A percentile compares a stretch with the other conserved stretches of the same genome.
Conservation (phyloP, 2,113 vertebrate genomes). For the Heterotis niloticus region DNA sequence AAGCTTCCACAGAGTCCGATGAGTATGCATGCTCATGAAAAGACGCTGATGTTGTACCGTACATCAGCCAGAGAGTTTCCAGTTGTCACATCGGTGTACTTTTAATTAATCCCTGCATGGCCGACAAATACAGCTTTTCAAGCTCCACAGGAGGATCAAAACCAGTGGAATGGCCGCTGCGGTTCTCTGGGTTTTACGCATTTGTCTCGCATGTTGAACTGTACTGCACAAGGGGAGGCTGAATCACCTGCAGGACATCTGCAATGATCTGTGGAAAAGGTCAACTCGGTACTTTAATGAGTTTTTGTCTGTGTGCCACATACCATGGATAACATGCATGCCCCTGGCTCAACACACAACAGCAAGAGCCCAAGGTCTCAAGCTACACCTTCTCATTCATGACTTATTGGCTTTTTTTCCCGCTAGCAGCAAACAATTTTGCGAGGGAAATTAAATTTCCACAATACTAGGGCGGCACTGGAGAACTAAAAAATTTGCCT, state of each 20-base stretch:
- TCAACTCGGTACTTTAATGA: constrained; percentile 1
- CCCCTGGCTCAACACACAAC: not conserved
- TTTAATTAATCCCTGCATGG: too few relatives aligned
- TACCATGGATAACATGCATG: not conserved
- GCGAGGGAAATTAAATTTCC: not conserved
- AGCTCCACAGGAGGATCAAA: not conserved
- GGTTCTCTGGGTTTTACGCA: not conserved
- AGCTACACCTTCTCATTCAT: not conserved
- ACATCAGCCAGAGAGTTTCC: too few relatives aligned
- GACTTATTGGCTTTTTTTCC: not conserved
- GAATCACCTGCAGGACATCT: not conserved
- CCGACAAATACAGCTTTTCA: too few relatives aligned
- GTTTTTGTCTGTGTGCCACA: not conserved
- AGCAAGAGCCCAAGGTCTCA: not conserved
- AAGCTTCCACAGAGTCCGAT: too few relatives aligned
- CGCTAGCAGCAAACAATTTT: too few relatives aligned
- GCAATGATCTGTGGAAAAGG: not conserved
- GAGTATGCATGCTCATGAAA: too few relatives aligned
- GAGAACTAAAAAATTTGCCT: not conserved
- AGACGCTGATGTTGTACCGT: too few relatives aligned
- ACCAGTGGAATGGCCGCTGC: too few relatives aligned
- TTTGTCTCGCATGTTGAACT: not conserved
- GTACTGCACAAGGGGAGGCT: not conserved
- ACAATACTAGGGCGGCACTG: not conserved
- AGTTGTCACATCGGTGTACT: too few relatives aligned